Evolutionary conservation across 2,888 invertebrate genomes (phyloP).

Genomic region (Drosophila ustulata): DNA sequence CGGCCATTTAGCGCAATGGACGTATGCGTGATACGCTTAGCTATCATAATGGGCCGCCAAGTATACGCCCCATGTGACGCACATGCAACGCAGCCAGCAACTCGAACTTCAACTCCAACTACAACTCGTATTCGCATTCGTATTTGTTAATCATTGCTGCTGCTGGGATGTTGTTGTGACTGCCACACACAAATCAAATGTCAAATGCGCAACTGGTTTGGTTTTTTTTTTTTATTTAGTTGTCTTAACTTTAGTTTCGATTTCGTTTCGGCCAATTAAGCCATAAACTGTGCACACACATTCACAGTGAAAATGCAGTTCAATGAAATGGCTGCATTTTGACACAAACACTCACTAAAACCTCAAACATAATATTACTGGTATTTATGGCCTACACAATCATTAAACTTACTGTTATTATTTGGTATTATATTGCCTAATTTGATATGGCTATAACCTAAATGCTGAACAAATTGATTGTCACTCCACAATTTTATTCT

Average conservation of each 20-base stretch:
- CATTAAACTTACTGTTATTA: conserved; percentile 1
- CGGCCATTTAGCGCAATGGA: conserved; percentile 59
- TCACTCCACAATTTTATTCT: neutral
- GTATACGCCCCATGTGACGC: conserved; percentile 51
- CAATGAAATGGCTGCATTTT: conserved; percentile 63
- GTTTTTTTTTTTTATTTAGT: conserved; percentile 1
- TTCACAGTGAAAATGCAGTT: conserved; percentile 55
- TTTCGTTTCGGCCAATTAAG: conserved; percentile 73
- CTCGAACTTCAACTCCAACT: neutral
- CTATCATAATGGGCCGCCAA: conserved; percentile 40
- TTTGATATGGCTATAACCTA: conserved; percentile 3
- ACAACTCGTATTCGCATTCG: too few relatives aligned
- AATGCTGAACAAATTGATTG: neutral
- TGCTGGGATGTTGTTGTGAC: conserved; percentile 9
- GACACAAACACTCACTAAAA: conserved; percentile 13
- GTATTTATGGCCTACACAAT: conserved; percentile 6
- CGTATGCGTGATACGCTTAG: conserved; percentile 69
- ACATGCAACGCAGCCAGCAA: neutral
- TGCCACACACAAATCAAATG: conserved; percentile 51
- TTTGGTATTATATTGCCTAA: neutral
- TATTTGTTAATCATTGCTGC: neutral
- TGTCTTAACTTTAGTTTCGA: conserved; percentile 37
- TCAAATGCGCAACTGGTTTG: conserved; percentile 50
- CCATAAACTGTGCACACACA: conserved; percentile 47
- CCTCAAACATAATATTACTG: neutral